phyloP scores from a whole-genome alignment of 2,113 vertebrate species.

The Prinia subflava region DNA sequence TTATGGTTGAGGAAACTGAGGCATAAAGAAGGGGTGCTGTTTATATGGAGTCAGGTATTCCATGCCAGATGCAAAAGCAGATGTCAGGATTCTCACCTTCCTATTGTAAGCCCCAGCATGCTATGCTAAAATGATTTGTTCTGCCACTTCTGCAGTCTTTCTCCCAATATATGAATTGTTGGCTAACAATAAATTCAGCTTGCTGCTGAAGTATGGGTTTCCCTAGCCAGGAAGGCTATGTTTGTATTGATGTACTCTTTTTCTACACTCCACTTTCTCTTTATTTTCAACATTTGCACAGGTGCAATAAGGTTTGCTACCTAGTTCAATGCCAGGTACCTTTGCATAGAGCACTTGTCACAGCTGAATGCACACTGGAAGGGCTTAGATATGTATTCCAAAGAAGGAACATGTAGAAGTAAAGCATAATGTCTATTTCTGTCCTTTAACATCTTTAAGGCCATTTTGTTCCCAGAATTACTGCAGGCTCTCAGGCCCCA shows the following conservation, averaged over 20 bases:
- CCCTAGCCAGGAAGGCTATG: neutral
- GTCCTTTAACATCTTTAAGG: conserved; percentile 3
- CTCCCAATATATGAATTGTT: neutral
- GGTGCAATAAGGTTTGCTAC: neutral
- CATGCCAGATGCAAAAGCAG: neutral
- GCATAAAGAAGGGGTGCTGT: neutral
- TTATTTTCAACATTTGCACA: neutral
- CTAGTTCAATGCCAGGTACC: neutral
- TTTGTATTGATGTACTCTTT: neutral
- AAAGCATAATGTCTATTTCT: neutral
- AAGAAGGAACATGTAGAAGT: neutral
- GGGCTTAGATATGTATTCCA: neutral
- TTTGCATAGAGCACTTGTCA: neutral
- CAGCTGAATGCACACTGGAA: conserved; percentile 23
- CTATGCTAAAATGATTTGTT: neutral
- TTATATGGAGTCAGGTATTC: neutral
- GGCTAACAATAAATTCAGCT: neutral
- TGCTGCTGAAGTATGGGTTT: neutral
- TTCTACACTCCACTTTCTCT: neutral
- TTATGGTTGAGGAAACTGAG: conserved; percentile 25
- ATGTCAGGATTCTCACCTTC: neutral
- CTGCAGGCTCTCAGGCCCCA: neutral
- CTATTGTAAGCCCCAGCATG: neutral
- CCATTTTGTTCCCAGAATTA: conserved; percentile 7
- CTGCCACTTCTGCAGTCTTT: neutral